Evolutionary conservation across 2,888 invertebrate species (phyloP), one percentile per base, ranked within the genome.

Genomic region (Drosophila infuscata): DNA sequence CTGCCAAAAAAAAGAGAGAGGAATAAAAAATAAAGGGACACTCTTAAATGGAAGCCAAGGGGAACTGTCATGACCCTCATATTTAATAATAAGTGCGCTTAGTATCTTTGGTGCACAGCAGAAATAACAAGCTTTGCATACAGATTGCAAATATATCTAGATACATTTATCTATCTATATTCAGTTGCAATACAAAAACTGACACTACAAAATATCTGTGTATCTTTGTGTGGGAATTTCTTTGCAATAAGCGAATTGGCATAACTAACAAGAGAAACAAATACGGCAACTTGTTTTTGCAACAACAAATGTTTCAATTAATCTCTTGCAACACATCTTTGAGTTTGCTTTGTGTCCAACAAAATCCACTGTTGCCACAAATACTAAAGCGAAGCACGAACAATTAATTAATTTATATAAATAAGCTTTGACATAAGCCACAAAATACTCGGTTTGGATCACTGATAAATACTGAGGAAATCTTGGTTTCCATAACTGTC

Each of bases 61-160:
- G 32, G 29, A 54, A 52, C 46, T 15, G 30, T 49, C 48, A 43
- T 52, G 61, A 59, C 59, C 58, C 30, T 64, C 52, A 72, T 65
- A 75, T 68, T 79, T 75, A 46, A 64, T 51, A 41, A 64, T 51
- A 53, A 61, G 41, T 54, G 43, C 29, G 41, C 29, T 29, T 30
- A 36, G 17, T 5, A 53, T 43, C 25, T 17, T 11, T 20, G 30
- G 43, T 57, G 12, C 6, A 38, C 11, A n/a, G 20, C 35, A 46
- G 0, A 54, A 38, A 32, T 36, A 1, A 41, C 48, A 46, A 29
- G 29, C 2, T 36, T 25, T 52, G 5, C 15, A 56, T 29, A 30
- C 7, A 29, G 3, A 36, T 35, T 36, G 17, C 29, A 49, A 25
- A 25, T 11, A 6, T 30, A 51, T 17, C 17, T 17, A 49, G 5